Evolutionary conservation across 2,113 vertebrate species (phyloP).

Genomic region (Xyrauchen texanus): DNA sequence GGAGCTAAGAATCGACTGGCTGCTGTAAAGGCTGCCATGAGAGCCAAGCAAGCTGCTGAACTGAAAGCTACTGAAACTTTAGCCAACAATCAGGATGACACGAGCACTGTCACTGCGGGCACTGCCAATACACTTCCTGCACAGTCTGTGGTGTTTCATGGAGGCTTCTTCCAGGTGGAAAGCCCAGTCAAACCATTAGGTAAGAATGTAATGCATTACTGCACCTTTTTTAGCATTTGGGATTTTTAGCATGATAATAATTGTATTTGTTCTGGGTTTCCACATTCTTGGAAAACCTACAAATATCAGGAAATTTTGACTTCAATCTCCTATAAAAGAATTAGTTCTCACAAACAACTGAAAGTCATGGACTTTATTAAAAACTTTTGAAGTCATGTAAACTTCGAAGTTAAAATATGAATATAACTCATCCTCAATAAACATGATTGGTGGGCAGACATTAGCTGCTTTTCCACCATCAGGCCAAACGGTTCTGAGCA

Average conservation of each 20-base stretch:
- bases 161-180: conserved; percentile 87
- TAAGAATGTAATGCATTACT: conserved; percentile 57
- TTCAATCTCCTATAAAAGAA: no score
- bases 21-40: conserved; percentile 86
- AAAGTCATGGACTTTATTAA: no score
- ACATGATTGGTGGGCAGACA: no score
- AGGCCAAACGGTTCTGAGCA: no score
- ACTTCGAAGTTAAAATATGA: no score
- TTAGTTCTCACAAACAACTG: no score
- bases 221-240: no score
- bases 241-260: background rate
- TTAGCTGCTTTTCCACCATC: no score
- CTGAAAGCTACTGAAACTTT: conserved; percentile 53
- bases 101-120: background rate
- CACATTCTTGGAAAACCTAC: no score
- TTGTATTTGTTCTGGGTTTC: background rate
- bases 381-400: no score
- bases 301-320: no score
- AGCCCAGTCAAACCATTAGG: conserved; percentile 83
- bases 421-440: no score
- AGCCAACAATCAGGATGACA: conserved; percentile 13
- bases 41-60: conserved; percentile 65
- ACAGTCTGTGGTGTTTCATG: conserved; percentile 79
- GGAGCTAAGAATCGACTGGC: conserved; percentile 84
- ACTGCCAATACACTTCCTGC: background rate